Evolutionary conservation across 92 coral and sea anemone species (phyloP).

Genomic region (Epizoanthus scotinus): DNA sequence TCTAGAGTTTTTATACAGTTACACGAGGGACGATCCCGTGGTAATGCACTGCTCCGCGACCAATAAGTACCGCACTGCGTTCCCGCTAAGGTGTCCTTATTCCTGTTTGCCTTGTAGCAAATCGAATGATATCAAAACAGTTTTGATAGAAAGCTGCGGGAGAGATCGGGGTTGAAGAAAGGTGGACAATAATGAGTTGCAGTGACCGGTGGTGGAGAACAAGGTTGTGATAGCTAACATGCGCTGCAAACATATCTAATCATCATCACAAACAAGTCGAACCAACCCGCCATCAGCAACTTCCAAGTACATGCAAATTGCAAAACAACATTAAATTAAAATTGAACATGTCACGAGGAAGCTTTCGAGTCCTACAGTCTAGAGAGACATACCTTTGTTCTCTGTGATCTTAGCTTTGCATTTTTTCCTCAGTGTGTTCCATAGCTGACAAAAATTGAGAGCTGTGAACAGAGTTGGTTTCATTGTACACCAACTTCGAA

Average conservation of each 20-base stretch:
- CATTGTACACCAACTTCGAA: neutral
- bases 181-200: neutral
- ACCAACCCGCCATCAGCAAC: too few species aligned
- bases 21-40: neutral
- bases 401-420: neutral
- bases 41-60: neutral
- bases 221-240: neutral
- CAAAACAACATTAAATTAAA: neutral
- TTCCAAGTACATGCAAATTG: neutral
- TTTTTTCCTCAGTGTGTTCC: neutral
- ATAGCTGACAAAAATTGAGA: neutral
- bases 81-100: neutral
- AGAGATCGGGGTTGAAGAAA: neutral
- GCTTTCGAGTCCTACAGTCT: neutral
- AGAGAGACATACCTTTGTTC: neutral
- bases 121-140: constrained; percentile 36
- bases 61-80: neutral
- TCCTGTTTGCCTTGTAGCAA: neutral
- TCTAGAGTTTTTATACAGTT: neutral
- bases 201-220: neutral
- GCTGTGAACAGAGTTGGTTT: neutral
- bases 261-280: too few species aligned
- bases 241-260: too few species aligned
- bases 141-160: constrained; percentile 19
- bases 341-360: neutral